A percentile compares a stretch with the other conserved stretches of the same genome.
Conservation (phyloP, 2,888 invertebrate species). For the Isoperla grammatica region DNA sequence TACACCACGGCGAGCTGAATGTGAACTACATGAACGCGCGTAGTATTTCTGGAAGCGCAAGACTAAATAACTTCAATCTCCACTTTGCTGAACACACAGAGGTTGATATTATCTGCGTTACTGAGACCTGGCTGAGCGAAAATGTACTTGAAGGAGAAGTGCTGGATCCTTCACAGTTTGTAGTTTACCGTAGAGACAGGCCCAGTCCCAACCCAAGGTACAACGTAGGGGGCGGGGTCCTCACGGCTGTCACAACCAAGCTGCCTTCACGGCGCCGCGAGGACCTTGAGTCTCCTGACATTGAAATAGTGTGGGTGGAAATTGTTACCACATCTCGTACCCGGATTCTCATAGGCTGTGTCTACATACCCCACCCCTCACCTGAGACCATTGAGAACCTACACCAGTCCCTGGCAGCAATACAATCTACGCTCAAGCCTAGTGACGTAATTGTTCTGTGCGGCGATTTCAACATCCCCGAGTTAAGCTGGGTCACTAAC, state of each 20-base stretch:
- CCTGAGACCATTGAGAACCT: neutral
- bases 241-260: neutral
- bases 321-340: neutral
- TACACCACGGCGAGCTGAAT: too few relatives aligned
- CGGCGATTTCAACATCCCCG: neutral
- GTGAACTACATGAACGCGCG: conserved; percentile 2
- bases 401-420: neutral
- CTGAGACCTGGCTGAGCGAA: neutral
- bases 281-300: conserved; percentile 1
- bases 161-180: neutral
- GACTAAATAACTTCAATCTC: neutral
- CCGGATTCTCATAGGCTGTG: neutral
- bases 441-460: neutral
- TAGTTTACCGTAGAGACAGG: neutral
- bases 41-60: neutral
- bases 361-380: neutral
- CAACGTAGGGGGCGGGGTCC: neutral
- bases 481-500: neutral
- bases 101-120: neutral
- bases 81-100: neutral
- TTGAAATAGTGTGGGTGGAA: neutral
- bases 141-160: neutral
- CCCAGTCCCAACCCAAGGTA: too few relatives aligned
- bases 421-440: neutral
- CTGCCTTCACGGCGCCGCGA: neutral